Conservation (phyloP, 2,797 vertebrate species). For the Myripristis jacobus region DNA sequence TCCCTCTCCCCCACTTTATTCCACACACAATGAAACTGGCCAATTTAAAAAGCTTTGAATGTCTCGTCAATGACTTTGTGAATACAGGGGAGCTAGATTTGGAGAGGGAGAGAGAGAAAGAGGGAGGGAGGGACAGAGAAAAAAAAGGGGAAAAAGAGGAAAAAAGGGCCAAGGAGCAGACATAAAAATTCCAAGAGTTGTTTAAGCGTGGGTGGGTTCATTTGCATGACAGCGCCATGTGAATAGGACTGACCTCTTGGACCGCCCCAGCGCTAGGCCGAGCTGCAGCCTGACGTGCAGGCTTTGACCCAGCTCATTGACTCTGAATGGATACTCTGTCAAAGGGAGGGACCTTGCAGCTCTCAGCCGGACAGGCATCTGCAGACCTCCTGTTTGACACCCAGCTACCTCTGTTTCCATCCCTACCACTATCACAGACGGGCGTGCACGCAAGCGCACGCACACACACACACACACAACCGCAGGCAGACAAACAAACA, state of each 20-base stretch:
- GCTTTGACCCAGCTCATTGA: conserved; percentile 99
- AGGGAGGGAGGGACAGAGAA: conserved; percentile 37
- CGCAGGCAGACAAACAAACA: background rate
- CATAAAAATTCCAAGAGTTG: conserved; percentile 99
- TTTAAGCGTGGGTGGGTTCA: conserved; percentile 96
- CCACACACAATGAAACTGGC: conserved; percentile 92
- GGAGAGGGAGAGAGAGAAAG: conserved; percentile 72
- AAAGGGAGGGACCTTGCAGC: conserved; percentile 92
- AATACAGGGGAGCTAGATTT: conserved; percentile 87
- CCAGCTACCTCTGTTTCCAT: conserved; percentile 65
- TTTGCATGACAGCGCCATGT: conserved; percentile 97
- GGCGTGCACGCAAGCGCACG: conserved; percentile 3
- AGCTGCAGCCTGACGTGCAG: conserved; percentile 96
- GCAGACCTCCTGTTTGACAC: conserved; percentile 93
- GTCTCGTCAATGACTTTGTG: conserved; percentile 99
- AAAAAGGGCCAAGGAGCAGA: conserved; percentile 90
- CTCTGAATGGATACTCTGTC: conserved; percentile 99
- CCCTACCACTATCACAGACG: conserved; percentile 27
- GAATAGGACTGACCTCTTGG: conserved; percentile 97
- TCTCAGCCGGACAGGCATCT: conserved; percentile 91
- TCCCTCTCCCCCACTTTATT: conserved; percentile 65
- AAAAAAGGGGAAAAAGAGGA: conserved; percentile 56
- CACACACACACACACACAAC: conserved; percentile 3
- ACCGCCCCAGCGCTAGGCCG: conserved; percentile 95
- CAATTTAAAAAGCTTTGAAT: conserved; percentile 99